phyloP scores from a whole-genome alignment of 1,140 invertebrate genomes.

The Pogonomyrmex californicus region DNA sequence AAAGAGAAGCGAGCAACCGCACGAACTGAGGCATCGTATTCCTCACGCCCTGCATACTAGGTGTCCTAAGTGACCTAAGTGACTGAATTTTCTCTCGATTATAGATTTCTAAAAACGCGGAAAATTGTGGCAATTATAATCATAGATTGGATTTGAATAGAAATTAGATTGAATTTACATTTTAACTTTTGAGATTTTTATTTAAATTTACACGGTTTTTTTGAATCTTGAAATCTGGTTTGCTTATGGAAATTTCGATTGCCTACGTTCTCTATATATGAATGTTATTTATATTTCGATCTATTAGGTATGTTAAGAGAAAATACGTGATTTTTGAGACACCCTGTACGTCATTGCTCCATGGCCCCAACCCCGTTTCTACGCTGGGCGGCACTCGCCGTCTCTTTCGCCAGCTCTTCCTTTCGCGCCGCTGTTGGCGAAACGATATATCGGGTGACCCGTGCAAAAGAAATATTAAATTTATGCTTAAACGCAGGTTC shows the following conservation, averaged over 20 bases:
- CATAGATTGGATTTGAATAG: not conserved
- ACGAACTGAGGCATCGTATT: conserved; percentile 60
- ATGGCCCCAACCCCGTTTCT: conserved; percentile 64
- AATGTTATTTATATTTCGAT: not conserved
- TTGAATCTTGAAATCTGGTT: not conserved
- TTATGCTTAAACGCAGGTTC: not conserved
- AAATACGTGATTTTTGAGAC: conserved; percentile 17
- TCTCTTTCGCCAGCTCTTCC: conserved; percentile 64
- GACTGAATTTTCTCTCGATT: not conserved
- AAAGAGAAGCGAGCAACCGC: conserved; percentile 46
- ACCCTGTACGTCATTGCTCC: conserved; percentile 37
- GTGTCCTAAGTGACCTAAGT: conserved; percentile 28
- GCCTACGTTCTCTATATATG: not conserved
- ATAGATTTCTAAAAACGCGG: not conserved
- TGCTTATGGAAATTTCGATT: not conserved
- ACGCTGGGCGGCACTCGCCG: conserved; percentile 56
- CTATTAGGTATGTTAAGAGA: not conserved
- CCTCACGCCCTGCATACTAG: conserved; percentile 56
- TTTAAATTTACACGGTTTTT: not conserved
- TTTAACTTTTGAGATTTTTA: not conserved
- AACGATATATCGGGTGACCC: conserved; percentile 57
- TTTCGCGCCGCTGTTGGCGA: conserved; percentile 55
- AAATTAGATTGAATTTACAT: conserved; percentile 10
- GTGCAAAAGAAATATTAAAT: not conserved
- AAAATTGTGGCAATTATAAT: not conserved